Evolutionary conservation across 2,113 vertebrate genomes (phyloP), one percentile per base, ranked within the genome.

Genomic region (Nestor notabilis): DNA sequence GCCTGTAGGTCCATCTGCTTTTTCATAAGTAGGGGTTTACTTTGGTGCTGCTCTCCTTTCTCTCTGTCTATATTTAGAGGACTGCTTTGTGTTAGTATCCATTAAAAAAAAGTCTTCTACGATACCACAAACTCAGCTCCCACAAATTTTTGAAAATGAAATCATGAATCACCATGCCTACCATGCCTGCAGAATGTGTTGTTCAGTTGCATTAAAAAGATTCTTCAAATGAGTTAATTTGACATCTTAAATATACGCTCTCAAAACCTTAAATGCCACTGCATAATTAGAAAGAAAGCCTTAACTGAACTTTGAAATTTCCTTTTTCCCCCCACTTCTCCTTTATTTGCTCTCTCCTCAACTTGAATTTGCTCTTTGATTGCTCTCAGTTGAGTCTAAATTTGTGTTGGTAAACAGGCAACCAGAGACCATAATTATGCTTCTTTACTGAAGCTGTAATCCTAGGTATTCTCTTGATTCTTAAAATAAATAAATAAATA

Each of bases 211-310:
- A 37, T 82, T 80, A 87, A 69, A 86, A 74, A 77, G 56, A 63
- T 55, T 61, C 76, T 80, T 81, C 52, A 81, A 91, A 71, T 85
- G 76, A 89, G 70, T 96, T 87, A 50, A 87, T 78, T 41, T 93
- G 88, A 91, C 91, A 83, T 81, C 64, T 77, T 92, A 94, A 94
- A 83, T 71, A 69, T 25, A 68, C 1, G 13, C 66, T 90, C 70
- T 91, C 70, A 91, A 94, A 93, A 69, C 90, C 82, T 37, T 77
- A 94, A 92, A 90, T 92, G 66, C 66, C 87, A 93, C 53, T 76
- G 84, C 61, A 79, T 66, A 83, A 94, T 72, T 90, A 76, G 74
- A 65, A 90, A 75, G 53, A 28, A 28, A 95, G 76, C 64, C 77
- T 90, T 76, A 81, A 69, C 3, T 89, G 83, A 93, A 94, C 71